These are phyloP conservation scores for Spizaetus ornatus DNA, from an alignment of 2,113 vertebrate species.

Conservation along the genomic window DNA sequence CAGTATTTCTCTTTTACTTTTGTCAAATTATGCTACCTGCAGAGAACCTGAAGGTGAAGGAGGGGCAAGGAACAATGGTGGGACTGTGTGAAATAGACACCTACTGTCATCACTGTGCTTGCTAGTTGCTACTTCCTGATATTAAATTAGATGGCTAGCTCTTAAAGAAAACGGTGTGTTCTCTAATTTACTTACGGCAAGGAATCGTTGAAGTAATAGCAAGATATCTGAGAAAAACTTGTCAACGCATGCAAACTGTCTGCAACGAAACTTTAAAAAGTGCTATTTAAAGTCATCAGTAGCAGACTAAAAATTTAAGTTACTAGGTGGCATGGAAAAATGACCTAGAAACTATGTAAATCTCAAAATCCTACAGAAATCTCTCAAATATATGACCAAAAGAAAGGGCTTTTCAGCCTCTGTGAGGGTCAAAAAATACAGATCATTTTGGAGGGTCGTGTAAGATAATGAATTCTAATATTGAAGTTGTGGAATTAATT, in stretches of 20 bases:
- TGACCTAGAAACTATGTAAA: not conserved
- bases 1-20: not conserved
- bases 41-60: not conserved
- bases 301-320: not conserved
- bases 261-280: not conserved
- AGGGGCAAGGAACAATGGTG: not conserved
- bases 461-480: not conserved
- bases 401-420: not conserved
- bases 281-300: not conserved
- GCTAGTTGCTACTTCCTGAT: not conserved
- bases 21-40: not conserved
- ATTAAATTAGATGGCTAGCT: not conserved
- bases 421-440: not conserved
- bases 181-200: not conserved
- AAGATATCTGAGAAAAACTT: not conserved
- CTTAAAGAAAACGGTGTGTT: not conserved
- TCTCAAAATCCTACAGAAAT: not conserved
- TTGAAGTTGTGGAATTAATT: conserved; percentile 11
- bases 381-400: not conserved
- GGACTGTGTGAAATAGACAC: not conserved
- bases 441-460: not conserved
- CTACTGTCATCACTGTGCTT: not conserved
- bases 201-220: not conserved
- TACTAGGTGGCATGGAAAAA: not conserved
- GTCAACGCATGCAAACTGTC: not conserved